phyloP scores from a whole-genome alignment of 2,113 vertebrate species.

The Dipodomys stephensi region DNA sequence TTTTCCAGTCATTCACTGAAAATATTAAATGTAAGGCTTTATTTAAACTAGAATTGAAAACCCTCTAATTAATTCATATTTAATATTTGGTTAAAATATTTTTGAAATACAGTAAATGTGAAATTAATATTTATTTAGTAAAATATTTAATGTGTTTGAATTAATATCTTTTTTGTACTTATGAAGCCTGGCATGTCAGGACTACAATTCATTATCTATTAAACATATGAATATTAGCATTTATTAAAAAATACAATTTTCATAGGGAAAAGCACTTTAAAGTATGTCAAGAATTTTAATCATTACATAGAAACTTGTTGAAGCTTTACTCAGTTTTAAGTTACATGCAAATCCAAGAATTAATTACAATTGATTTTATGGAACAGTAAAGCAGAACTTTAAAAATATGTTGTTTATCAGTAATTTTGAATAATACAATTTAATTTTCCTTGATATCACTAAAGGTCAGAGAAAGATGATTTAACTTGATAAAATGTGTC shows the following conservation, averaged over 20 bases:
- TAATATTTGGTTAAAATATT: constrained; percentile 52
- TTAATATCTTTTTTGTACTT: neutral
- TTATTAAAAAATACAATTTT: constrained; percentile 45
- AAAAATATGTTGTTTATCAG: constrained; percentile 34
- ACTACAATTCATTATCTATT: neutral
- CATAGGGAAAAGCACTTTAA: neutral
- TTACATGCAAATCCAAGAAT: constrained; percentile 67
- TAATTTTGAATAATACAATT: constrained; percentile 47
- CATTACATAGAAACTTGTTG: constrained; percentile 41
- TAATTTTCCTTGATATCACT: neutral
- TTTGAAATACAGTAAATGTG: constrained; percentile 48
- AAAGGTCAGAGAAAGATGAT: neutral
- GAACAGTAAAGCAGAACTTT: constrained; percentile 30
- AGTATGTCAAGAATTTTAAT: constrained; percentile 40
- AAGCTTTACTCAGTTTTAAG: constrained; percentile 69
- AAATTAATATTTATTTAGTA: constrained; percentile 56
- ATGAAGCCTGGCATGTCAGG: neutral
- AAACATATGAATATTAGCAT: neutral
- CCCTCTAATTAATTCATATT: neutral
- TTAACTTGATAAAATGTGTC: neutral
- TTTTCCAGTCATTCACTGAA: neutral
- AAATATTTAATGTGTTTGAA: constrained; percentile 37
- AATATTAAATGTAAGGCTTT: neutral
- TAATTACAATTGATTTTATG: constrained; percentile 62
- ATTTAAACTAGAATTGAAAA: neutral